Evolutionary conservation across 2,113 vertebrate species (phyloP), one percentile per base, ranked within the genome.

Genomic region (Orycteropus afer): DNA sequence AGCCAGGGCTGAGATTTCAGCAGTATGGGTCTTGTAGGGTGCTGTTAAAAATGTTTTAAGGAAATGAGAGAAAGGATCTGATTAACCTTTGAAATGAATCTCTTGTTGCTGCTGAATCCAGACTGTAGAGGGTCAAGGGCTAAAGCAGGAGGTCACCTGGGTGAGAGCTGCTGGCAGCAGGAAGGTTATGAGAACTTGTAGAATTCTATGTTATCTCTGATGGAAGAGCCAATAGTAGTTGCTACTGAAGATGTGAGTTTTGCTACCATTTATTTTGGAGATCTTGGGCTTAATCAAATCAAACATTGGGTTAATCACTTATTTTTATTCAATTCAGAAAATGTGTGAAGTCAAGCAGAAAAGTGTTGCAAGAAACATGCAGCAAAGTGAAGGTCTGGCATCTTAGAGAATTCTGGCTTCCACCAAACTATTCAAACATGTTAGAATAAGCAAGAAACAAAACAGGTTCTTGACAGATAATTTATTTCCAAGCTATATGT

Each of bases 401-500:
- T 90, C 87, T 86, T 42, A 73, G 94, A 88, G 93, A 94, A 78
- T 95, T 85, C 86, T 90, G 92, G 93, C 85, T 83, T 94, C 90
- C 49, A 81, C 87, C 53, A 92, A 96, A 96, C 95, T 96, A 96
- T 95, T 95, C 90, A 94, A 77, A 95, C 93, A 93, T 74, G 84
- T 61, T 94, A 92, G 84, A 96, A 93, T 96, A 93, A 97, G 96
- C 90, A 96, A 97, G 96, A 88, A 95, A 93, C 92, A 95, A 97
- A 96, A 97, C 96, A 90, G 7, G 5, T 81, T n/a, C 90, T 90
- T 93, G 96, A 97, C 96, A 95, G 96, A 93, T 93, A 77, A 95
- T 97, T 97, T 96, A 96, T 96, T 94, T 96, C 85, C 82, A 95
- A 96, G 87, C 97, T 97, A 90, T 96, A 97, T 95, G 96, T 96